Evolutionary conservation across 2,888 invertebrate species (phyloP), one percentile per base, ranked within the genome.

Genomic region (Didymodactylos carnosus): DNA sequence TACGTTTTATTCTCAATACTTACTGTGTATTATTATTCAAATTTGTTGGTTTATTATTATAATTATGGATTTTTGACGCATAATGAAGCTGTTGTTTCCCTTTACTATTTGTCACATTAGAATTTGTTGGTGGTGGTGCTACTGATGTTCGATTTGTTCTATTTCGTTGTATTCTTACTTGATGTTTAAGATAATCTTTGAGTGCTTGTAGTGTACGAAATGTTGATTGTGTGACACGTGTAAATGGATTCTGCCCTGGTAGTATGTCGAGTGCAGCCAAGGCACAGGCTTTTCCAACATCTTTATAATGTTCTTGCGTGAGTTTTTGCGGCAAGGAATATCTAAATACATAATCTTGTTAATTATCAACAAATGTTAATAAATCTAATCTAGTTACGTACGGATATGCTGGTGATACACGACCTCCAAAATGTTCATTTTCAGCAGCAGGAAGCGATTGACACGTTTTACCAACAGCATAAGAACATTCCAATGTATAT

Each of bases 401-500:
- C n/a, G 62, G 62, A n/a, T 29, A 35, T 62, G 35, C 13, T 19
- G 62, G 62, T 8, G 62, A 62, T 62, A 62, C 14, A n/a, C 62
- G 62, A 10, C 62, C 62, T 3, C 62, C 62, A 35, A 35, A 10
- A n/a, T n/a, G n/a, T 6, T 43, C 43, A 39, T 71, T 72, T 35
- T 40, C 53, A n/a, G 74, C 74, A 1, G 71, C n/a, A 19, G 74
- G 0, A 35, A 74, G 71, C 11, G 74, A 49, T 53, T 74, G 71
- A 43, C 71, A 69, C 0, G 46, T 19, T 43, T 71, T 71, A 29
- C 75, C 72, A 19, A 49, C 39, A 3, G 75, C 75, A 85, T 93
- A 93, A 86, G 93, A 93, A 83, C 92, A 92, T 84, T 93, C 93
- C 41, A 93, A 86, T 3, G 93, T 93, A 77, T 84, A 84, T 77